Evolutionary conservation across 2,888 invertebrate species (phyloP), one percentile per base, ranked within the genome.

Genomic region (Adelognathus sp.): DNA sequence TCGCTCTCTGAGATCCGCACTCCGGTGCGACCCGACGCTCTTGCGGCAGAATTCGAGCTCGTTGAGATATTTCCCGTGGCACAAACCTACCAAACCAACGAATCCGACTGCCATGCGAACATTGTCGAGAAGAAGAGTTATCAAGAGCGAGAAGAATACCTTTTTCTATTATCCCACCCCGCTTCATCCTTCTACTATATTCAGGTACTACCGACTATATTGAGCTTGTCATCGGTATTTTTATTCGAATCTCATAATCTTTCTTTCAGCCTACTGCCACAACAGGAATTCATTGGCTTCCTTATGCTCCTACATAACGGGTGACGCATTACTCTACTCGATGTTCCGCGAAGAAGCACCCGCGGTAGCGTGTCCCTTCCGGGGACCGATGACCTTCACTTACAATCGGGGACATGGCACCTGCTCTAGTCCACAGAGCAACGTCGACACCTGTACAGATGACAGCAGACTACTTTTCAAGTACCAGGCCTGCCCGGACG

Each of bases 401-500:
- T 98, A 98, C 92, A 97, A 97, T 92, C 94, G 97, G 76, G 98
- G 97, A 2, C 96, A 97, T 88, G 97, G 97, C 18, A 97, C 97
- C 89, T 98, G 98, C 92, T 95, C 95, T 83, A 95, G 95, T 86
- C 98, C 98, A 0, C 95, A 96, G 66, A 98, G 98, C 58, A 97
- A 97, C 84, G 97, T 98, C 86, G 98, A 98, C 92, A 96, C 97
- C 87, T 98, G 98, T 92, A 98, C 98, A 0, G 98, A 98, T 91
- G 97, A 98, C 88, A 97, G 97, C 82, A 94, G 97, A 83, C 93
- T 98, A 67, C 94, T 98, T 83, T 95, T 98, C 88, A 96, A 96
- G 92, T 98, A 98, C 92, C 98, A 98, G 91, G 98, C 98, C 4
- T 98, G 98, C 90, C 97, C 97, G 14, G 98, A 98, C 92, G 96